Base-by-base conservation (phyloP, 2,888 invertebrate species). In the Mythimna albipuncta region DNA sequence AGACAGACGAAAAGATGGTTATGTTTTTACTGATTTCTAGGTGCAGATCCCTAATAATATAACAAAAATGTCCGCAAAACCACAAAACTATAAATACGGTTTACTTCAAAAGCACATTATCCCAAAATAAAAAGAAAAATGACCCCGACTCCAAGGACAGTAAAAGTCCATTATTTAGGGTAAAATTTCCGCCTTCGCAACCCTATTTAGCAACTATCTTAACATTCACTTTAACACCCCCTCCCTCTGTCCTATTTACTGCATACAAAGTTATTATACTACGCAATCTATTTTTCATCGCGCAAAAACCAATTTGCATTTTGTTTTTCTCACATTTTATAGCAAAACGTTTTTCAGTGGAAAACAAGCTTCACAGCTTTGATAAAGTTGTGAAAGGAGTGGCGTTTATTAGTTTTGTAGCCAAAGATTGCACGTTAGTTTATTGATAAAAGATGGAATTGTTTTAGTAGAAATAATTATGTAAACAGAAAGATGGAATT, bases 251-350 rank as follows among this genome's bases (percentile, higher is more conserved):
- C 57, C 74, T 76, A 75, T 73, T 77, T 84, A 80, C 81, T 82
- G 78, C 87, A 79, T 82, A 79, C 76, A 76, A 82, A 75, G 76
- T 78, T 77, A 79, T 84, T 75, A 80, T 79, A 62, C 55, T 77
- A 70, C 77, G 77, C 81, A 84, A 83, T 88, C 83, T 84, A 85
- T 81, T 83, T 85, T 84, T 81, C 85, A 84, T 83, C 70, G 76
- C 38, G 41, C 75, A 78, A 83, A 78, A 84, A 81, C 65, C 72
- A 78, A 81, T 84, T 84, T 71, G 72, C 81, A 83, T 85, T 83
- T 81, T 78, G 67, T 81, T 85, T 84, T 81, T 79, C 74, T 81
- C 74, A 67, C 64, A 52, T 81, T 81, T 73, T 83, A 71, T 47
- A 71, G 68, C 50, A 61, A 65, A 69, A 54, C 70, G 63, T 70